Evolutionary conservation across 2,113 vertebrate genomes (phyloP).

Genomic region (Mirza zaza): DNA sequence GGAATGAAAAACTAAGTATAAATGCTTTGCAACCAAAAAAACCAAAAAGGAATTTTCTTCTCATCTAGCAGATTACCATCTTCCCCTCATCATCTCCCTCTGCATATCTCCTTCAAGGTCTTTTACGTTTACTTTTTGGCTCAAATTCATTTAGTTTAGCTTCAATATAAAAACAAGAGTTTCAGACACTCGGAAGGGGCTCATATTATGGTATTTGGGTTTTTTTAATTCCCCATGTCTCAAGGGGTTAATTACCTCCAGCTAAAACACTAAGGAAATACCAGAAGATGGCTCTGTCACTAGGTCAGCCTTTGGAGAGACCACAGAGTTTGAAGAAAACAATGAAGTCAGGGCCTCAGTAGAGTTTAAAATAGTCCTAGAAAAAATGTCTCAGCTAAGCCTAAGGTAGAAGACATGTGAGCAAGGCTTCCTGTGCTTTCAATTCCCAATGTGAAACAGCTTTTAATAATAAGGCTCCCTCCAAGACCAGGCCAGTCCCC

Average conservation of each 20-base stretch:
- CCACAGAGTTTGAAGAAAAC: background rate
- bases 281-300: background rate
- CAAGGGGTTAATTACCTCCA: background rate
- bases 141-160: background rate
- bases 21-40: background rate
- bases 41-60: background rate
- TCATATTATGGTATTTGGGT: background rate
- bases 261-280: conserved; percentile 3
- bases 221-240: background rate
- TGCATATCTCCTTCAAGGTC: background rate
- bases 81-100: background rate
- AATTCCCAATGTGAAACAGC: background rate
- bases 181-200: background rate
- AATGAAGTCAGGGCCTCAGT: background rate
- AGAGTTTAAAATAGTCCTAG: conserved; percentile 19
- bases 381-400: background rate
- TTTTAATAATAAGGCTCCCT: background rate
- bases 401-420: background rate
- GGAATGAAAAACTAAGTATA: background rate
- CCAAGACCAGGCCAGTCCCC: background rate
- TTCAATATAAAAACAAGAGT: conserved; percentile 11
- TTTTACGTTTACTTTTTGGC: background rate
- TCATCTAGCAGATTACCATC: background rate
- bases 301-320: background rate
- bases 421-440: background rate